phyloP scores from a whole-genome alignment of 2,113 vertebrate genomes.

The Daboia siamensis region DNA sequence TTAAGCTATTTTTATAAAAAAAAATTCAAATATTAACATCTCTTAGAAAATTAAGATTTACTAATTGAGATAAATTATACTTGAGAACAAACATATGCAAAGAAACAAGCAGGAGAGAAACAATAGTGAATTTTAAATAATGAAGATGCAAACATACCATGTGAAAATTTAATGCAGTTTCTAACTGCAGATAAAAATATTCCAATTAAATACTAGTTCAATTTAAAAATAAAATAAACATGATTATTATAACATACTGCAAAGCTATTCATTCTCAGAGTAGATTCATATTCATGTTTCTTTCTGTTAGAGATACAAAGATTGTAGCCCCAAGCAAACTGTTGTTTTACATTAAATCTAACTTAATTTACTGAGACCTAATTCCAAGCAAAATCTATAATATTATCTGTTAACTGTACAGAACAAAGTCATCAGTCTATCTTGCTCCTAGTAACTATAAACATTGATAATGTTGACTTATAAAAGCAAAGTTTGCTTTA shows the following conservation, averaged over 20 bases:
- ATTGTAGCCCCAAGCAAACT: not conserved
- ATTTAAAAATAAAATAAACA: not conserved
- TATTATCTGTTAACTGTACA: not conserved
- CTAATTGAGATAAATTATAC: not conserved
- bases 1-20: not conserved
- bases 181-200: not conserved
- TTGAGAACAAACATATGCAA: not conserved
- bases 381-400: not conserved
- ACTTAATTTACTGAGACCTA: not conserved
- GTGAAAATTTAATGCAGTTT: not conserved
- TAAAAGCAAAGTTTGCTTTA: not conserved
- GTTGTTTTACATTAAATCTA: not conserved
- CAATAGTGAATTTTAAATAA: not conserved
- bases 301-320: not conserved
- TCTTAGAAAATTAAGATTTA: not conserved
- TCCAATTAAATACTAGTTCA: not conserved
- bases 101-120: not conserved
- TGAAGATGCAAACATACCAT: not conserved
- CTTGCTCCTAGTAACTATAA: not conserved
- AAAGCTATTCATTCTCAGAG: not conserved
- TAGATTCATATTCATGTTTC: not conserved
- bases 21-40: not conserved
- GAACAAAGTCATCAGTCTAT: not conserved
- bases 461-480: not conserved
- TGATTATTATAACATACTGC: not conserved